Conservation (phyloP, 2,888 invertebrate species). For the Drosophila meridionalis region DNA sequence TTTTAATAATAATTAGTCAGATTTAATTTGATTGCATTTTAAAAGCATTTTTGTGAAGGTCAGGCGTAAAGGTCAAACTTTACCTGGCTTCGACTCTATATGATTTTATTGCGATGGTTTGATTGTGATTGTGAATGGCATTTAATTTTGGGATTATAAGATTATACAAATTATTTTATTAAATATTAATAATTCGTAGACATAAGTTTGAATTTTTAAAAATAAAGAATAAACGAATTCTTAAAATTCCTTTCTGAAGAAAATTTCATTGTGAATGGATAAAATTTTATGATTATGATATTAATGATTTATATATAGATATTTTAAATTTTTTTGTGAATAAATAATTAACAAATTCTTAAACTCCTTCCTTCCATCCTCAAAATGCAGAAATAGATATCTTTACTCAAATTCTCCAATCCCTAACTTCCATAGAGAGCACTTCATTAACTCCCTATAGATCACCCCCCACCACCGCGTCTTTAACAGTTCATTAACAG, state of each 20-base stretch:
- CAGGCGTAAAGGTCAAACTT: constrained; percentile 22
- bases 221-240: neutral
- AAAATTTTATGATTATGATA: too few species aligned
- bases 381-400: neutral
- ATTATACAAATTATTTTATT: neutral
- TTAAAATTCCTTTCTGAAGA: neutral
- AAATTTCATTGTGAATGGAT: too few species aligned
- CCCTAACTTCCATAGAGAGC: neutral
- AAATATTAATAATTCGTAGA: neutral
- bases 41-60: constrained; percentile 19
- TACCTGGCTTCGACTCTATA: neutral
- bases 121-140: neutral
- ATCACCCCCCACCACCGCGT: too few species aligned
- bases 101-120: neutral
- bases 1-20: constrained; percentile 14
- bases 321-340: neutral
- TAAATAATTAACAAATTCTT: neutral
- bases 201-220: neutral
- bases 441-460: too few species aligned
- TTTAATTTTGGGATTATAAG: neutral
- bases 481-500: neutral
- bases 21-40: constrained; percentile 5
- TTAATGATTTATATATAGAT: neutral
- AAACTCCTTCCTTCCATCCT: neutral
- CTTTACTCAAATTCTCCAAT: neutral